Evolutionary conservation across 2,797 vertebrate species (phyloP).

Genomic region (Karalla daura): DNA sequence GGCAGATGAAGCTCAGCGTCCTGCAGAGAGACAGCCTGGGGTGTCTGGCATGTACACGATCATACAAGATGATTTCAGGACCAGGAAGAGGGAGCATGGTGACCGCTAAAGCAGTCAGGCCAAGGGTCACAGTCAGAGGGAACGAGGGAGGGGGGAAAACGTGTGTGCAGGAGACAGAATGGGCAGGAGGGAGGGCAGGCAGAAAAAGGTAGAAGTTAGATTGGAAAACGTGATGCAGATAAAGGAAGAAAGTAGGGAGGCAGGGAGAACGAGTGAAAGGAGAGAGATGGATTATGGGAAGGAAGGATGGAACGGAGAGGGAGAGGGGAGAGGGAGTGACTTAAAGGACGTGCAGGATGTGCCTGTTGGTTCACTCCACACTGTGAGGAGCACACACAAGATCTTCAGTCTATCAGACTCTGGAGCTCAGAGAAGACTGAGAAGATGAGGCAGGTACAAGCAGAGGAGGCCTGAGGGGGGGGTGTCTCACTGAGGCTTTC

Average conservation of each 20-base stretch:
- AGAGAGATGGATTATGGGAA: background rate
- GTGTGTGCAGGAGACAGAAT: background rate
- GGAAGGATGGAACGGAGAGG: background rate
- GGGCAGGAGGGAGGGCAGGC: background rate
- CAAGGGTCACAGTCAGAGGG: no score
- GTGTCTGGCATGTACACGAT: no score
- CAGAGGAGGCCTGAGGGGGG: no score
- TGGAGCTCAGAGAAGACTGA: conserved; percentile 5
- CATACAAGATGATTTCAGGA: no score
- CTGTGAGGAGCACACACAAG: background rate
- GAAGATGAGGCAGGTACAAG: no score
- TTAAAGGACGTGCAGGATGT: background rate
- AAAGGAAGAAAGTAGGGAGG: background rate
- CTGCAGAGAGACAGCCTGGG: no score
- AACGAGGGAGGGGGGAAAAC: background rate
- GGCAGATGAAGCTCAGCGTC: background rate
- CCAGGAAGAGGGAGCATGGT: background rate
- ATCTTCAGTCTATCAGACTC: background rate
- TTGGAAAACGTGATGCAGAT: background rate
- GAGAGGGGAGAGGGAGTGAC: background rate
- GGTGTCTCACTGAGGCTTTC: conserved; percentile 8
- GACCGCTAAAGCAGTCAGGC: no score
- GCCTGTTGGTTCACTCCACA: no score
- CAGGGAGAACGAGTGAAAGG: background rate
- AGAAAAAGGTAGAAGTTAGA: background rate